phyloP scores from a whole-genome alignment of 2,113 vertebrate genomes.

The Harpagus bidentatus region DNA sequence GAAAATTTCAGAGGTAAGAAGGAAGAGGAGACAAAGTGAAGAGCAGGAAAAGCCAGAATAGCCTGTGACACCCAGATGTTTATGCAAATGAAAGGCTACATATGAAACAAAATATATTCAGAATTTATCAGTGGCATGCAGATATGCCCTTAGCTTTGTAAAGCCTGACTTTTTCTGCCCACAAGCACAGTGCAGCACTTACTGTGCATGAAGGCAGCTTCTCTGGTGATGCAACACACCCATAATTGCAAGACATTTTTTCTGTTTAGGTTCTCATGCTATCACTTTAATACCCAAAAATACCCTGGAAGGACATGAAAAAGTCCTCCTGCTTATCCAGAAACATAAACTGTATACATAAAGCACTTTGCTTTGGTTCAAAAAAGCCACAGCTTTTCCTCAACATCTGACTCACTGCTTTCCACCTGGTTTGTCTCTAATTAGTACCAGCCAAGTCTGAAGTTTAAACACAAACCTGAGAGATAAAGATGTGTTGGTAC shows the following conservation, averaged over 20 bases:
- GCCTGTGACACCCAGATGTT: neutral
- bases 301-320: neutral
- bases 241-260: neutral
- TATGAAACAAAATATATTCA: neutral
- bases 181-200: neutral
- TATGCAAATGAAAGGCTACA: neutral
- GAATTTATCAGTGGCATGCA: neutral
- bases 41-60: neutral
- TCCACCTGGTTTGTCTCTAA: neutral
- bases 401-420: neutral
- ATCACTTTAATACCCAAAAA: neutral
- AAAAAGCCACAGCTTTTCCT: neutral
- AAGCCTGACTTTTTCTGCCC: neutral
- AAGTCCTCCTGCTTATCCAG: neutral
- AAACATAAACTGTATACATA: neutral
- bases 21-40: neutral
- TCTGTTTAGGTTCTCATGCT: neutral
- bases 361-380: neutral
- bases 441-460: neutral
- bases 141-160: neutral
- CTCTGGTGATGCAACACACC: neutral
- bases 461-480: neutral
- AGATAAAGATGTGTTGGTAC: neutral
- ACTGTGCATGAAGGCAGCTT: neutral
- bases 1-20: neutral